These are phyloP conservation scores for Cerastoderma edule DNA, from an alignment of 2,888 invertebrate genomes.

Conservation along the genomic window DNA sequence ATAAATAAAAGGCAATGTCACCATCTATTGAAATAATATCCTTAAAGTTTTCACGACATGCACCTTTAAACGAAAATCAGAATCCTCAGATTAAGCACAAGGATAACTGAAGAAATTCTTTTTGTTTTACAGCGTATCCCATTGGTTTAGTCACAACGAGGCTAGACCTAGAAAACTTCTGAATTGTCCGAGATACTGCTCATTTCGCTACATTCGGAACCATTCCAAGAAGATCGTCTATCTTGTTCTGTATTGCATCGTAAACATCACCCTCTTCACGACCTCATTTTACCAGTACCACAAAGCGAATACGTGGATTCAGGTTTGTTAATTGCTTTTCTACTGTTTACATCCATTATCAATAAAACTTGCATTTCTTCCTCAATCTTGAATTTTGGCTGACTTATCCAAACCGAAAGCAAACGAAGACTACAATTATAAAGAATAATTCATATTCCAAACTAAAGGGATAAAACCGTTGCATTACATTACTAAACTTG, in stretches of 20 bases:
- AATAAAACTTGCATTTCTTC: not conserved
- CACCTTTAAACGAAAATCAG: too few relatives aligned
- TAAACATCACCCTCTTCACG: slow-evolving; percentile 91
- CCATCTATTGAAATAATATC: too few relatives aligned
- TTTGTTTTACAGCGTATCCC: slow-evolving; percentile 90
- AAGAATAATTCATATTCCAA: not conserved
- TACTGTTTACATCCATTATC: not conserved
- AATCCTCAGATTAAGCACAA: too few relatives aligned
- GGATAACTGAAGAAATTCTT: too few relatives aligned
- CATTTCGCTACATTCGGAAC: slow-evolving; percentile 92
- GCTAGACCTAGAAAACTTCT: slow-evolving; percentile 35
- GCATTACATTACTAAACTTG: not conserved
- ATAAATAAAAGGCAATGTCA: too few relatives aligned
- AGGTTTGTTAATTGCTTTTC: not conserved
- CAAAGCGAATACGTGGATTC: not conserved
- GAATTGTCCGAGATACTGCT: slow-evolving; percentile 91
- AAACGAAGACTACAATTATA: not conserved
- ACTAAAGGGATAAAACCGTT: not conserved
- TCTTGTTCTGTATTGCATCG: slow-evolving; percentile 88
- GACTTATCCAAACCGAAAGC: not conserved
- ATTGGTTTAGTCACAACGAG: slow-evolving; percentile 93
- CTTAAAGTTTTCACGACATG: too few relatives aligned
- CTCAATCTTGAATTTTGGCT: not conserved
- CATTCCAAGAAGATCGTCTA: slow-evolving; percentile 89
- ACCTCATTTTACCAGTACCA: not conserved